phyloP scores from a whole-genome alignment of 2,888 invertebrate species.

The Macaria notata region DNA sequence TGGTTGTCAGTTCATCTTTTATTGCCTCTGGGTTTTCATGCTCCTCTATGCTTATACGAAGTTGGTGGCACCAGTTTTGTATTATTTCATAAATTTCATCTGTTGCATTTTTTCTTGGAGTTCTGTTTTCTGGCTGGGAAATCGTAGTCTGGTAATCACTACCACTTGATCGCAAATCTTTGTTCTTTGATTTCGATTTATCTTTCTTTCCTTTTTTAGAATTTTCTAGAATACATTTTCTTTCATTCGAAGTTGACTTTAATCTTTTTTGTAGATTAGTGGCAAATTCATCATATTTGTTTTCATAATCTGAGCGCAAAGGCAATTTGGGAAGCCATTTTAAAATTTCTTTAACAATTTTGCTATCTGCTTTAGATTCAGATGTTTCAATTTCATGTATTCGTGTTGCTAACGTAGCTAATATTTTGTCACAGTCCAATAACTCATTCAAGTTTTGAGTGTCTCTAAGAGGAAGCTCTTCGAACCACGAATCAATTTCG shows the following conservation, averaged over 20 bases:
- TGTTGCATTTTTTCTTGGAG: slow-evolving; percentile 41
- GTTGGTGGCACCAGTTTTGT: slow-evolving; percentile 53
- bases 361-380: slow-evolving; percentile 39
- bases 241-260: slow-evolving; percentile 42
- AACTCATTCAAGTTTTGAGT: slow-evolving; percentile 39
- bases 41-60: slow-evolving; percentile 46
- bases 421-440: slow-evolving; percentile 51
- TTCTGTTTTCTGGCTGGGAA: slow-evolving; percentile 9
- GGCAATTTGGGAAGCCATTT: slow-evolving; percentile 58
- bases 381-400: slow-evolving; percentile 53
- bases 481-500: slow-evolving; percentile 58
- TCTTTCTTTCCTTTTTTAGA: slow-evolving; percentile 23
- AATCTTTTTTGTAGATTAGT: slow-evolving; percentile 43
- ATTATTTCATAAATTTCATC: slow-evolving; percentile 53
- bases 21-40: slow-evolving; percentile 33
- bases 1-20: slow-evolving; percentile 46
- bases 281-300: slow-evolving; percentile 39
- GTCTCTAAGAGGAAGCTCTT: slow-evolving; percentile 48
- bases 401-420: slow-evolving; percentile 50
- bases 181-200: slow-evolving; percentile 26
- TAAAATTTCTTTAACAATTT: slow-evolving; percentile 50
- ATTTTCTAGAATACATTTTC: slow-evolving; percentile 42
- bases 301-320: slow-evolving; percentile 37
- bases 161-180: slow-evolving; percentile 35
- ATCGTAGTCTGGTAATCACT: background rate